Evolutionary conservation across 2,113 vertebrate genomes (phyloP).

Genomic region (Vicugna pacos): DNA sequence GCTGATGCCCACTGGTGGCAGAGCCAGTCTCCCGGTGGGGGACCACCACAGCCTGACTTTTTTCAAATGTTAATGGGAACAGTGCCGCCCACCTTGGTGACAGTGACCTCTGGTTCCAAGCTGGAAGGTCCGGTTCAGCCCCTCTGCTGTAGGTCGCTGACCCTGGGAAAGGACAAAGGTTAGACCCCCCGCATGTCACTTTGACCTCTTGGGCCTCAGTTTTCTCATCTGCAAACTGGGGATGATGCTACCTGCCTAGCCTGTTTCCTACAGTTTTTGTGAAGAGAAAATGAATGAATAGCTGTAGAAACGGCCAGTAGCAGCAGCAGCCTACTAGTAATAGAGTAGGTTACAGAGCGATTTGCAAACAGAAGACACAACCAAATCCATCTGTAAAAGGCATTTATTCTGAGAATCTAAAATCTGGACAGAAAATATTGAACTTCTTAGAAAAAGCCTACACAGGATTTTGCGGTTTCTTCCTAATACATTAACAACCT

Average conservation of each 20-base stretch:
- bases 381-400: constrained; percentile 79
- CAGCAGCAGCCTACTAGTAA: too few relatives aligned
- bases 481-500: constrained; percentile 84
- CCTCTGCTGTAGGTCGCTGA: background rate
- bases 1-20: background rate
- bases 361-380: background rate
- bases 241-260: background rate
- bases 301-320: background rate
- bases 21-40: background rate
- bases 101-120: background rate
- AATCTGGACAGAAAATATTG: constrained; percentile 82
- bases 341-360: too few relatives aligned
- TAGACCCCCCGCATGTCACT: background rate
- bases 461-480: constrained; percentile 61
- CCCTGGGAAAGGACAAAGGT: background rate
- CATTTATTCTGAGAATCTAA: constrained; percentile 88
- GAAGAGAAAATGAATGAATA: background rate
- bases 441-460: constrained; percentile 82
- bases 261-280: background rate
- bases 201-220: background rate
- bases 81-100: background rate
- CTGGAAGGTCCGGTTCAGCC: background rate
- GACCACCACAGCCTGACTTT: background rate
- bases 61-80: background rate
- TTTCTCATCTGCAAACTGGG: background rate